phyloP scores from a whole-genome alignment of 2,888 invertebrate species.

The Pristionchus arcanus region DNA sequence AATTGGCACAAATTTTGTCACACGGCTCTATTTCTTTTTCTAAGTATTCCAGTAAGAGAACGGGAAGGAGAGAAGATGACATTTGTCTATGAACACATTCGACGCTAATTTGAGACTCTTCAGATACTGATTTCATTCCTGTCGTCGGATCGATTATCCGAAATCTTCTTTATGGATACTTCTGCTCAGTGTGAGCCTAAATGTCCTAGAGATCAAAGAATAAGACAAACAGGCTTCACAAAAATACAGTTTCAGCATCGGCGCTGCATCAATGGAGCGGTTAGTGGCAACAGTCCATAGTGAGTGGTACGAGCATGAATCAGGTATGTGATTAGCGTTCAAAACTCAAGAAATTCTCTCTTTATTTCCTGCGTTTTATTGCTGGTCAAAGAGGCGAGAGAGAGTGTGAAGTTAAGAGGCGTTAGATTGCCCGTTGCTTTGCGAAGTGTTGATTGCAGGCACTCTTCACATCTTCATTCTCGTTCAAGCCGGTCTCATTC shows the following conservation, averaged over 20 bases:
- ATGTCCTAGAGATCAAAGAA: background rate
- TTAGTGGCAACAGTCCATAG: background rate
- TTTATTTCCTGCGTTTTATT: no score
- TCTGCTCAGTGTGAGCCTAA: background rate
- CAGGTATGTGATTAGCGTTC: background rate
- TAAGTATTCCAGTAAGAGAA: no score
- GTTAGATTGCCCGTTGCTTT: no score
- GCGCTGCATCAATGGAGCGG: background rate
- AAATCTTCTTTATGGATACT: background rate
- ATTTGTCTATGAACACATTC: no score
- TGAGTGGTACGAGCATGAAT: background rate
- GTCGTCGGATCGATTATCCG: background rate
- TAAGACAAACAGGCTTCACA: no score
- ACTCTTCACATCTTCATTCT: background rate
- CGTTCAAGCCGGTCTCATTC: background rate
- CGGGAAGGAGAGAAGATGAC: no score
- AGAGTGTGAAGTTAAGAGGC: no score
- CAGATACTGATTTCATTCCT: background rate
- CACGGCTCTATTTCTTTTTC: no score
- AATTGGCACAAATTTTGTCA: no score
- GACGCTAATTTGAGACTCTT: background rate
- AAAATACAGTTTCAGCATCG: background rate
- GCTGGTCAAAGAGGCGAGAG: no score
- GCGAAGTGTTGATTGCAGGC: background rate
- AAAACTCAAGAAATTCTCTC: background rate